phyloP scores from a whole-genome alignment of 2,888 invertebrate genomes.

The Timema cristinae region DNA sequence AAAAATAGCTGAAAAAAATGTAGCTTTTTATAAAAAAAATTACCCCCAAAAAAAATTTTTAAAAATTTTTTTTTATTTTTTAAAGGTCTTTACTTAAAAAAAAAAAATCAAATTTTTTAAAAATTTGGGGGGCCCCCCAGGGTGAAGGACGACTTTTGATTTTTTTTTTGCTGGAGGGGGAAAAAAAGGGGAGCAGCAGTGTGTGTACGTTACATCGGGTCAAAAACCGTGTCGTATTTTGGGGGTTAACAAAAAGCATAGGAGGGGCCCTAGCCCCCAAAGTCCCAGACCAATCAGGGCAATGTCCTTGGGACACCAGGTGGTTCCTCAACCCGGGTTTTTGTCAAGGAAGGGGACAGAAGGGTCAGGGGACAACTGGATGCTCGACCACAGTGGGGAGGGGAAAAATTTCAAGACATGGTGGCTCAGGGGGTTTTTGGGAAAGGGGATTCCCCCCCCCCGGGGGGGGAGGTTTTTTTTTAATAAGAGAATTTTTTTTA shows the following conservation, averaged over 20 bases:
- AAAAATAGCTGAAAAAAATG: no score
- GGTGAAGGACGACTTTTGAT: no score
- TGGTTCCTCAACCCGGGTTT: constrained; percentile 39
- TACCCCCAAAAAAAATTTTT: no score
- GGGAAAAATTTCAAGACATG: constrained; percentile 52
- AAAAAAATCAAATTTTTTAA: no score
- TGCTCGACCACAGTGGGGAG: constrained; percentile 23
- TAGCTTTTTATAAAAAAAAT: no score
- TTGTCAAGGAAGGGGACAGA: constrained; percentile 45
- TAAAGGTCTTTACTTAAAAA: no score
- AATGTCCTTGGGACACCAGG: constrained; percentile 34
- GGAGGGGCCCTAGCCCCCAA: no score
- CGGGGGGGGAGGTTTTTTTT: constrained; percentile 48
- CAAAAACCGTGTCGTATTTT: no score
- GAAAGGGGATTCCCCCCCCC: constrained; percentile 79
- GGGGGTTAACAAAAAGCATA: no score
- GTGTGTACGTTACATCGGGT: constrained; percentile 61
- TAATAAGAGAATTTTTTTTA: constrained; percentile 41
- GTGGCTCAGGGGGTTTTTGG: constrained; percentile 83
- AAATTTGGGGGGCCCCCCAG: no score
- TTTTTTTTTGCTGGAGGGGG: background rate
- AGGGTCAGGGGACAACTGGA: constrained; percentile 17
- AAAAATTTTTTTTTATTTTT: no score
- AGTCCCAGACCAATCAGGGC: constrained; percentile 33
- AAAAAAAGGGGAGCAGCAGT: constrained; percentile 71